These are phyloP conservation scores for Simalia tracyae DNA, from an alignment of 2,797 vertebrate genomes.

Conservation along the genomic window DNA sequence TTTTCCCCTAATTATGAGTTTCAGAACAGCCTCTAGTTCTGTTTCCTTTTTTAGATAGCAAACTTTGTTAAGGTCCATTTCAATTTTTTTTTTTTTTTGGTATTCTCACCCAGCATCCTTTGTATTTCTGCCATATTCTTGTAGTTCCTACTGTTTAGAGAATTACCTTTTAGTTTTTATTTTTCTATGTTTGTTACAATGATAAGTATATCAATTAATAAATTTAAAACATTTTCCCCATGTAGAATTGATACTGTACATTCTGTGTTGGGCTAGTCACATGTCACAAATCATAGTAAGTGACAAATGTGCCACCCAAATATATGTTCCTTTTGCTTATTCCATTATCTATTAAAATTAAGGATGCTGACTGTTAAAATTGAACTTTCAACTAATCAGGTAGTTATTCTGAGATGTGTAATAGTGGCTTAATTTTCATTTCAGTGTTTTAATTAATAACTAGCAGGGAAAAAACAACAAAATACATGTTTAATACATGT, in stretches of 20 bases:
- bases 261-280: conserved; percentile 14
- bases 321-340: background rate
- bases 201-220: background rate
- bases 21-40: background rate
- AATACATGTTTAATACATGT: too few species aligned
- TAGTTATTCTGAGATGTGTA: background rate
- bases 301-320: background rate
- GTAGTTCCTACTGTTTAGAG: background rate
- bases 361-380: background rate
- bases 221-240: background rate
- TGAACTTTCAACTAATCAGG: background rate
- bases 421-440: background rate
- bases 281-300: background rate
- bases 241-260: background rate
- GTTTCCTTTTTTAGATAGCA: background rate
- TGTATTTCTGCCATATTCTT: background rate
- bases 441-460: background rate
- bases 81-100: conserved; percentile 39
- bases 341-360: background rate
- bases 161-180: conserved; percentile 7
- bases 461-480: background rate
- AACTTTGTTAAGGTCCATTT: background rate
- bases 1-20: background rate
- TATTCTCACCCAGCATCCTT: conserved; percentile 27
- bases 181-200: conserved; percentile 20